Conservation (phyloP, 2,888 invertebrate genomes). For the Antheraea assamensis region DNA sequence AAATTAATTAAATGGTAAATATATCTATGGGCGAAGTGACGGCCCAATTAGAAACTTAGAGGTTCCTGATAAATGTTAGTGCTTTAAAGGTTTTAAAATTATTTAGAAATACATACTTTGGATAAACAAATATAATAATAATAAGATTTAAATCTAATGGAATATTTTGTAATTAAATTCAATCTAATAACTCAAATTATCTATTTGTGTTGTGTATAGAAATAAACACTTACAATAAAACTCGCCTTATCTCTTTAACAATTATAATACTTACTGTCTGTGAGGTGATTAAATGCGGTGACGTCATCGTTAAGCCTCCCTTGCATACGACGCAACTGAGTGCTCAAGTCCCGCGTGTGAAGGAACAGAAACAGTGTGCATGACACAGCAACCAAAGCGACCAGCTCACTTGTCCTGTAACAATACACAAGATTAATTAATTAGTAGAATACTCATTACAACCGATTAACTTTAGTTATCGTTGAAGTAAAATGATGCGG, state of each 20-base stretch:
- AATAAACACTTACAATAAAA: too few species aligned
- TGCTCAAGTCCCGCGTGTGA: conserved; percentile 91
- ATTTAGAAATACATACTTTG: too few species aligned
- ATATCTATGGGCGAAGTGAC: too few species aligned
- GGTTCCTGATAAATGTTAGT: background rate
- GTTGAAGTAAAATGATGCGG: too few species aligned
- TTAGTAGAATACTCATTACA: background rate
- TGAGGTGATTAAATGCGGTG: conserved; percentile 75
- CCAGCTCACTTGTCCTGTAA: conserved; percentile 90
- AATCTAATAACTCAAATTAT: too few species aligned
- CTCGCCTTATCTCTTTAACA: background rate
- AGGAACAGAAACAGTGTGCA: conserved; percentile 92
- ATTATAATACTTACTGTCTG: conserved; percentile 61
- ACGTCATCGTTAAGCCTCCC: conserved; percentile 83
- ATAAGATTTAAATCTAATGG: too few species aligned
- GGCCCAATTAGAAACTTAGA: background rate
- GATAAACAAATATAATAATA: too few species aligned
- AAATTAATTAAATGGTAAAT: too few species aligned
- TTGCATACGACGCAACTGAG: conserved; percentile 91
- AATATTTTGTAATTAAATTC: too few species aligned
- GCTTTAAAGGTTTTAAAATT: background rate
- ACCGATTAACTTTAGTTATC: too few species aligned
- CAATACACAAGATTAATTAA: conserved; percentile 24
- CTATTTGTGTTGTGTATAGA: too few species aligned
- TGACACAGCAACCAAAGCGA: conserved; percentile 91